Evolutionary conservation across 1,140 invertebrate species (phyloP), one percentile per base, ranked within the genome.

Genomic region (Antheraea mylitta): DNA sequence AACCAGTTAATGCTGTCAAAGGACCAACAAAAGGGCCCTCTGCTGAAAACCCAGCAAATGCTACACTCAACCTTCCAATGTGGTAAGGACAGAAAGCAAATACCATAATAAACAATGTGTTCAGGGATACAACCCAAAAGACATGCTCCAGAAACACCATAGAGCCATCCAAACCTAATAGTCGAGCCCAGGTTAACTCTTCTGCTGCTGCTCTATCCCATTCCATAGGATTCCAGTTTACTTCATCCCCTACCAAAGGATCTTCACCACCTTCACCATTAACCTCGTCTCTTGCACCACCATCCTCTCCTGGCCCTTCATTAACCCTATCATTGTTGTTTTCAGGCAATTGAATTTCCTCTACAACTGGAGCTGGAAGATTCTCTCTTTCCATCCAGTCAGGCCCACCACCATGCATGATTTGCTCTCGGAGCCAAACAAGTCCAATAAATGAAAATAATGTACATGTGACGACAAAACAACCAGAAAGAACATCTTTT

Each of bases 111-210:
- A 99, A 99, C 18, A 99, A 93, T 6, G 98, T 99, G 85, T 99
- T 99, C 7, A 99, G 92, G 0, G 98, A 99, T 8, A 99, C 97
- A 9, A 99, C 98, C 99, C 99, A 99, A 86, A 99, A 99, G 0
- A 99, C 98, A 93, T 99, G 98, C 92, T 99, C 99, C 30, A 99
- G 92, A 83, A 99, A 99, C 16, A 99, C 96, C 37, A 99, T 94
- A 0, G 98, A 99, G 0, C 99, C 99, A 93, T 99, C 99, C 2
- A 99, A 92, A 3, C 99, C 99, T 0, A 99, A 93, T 0, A 99
- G 93, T 77, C 98, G 94, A 86, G 99, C 98, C 99, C 99, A 99
- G 0, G 99, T 99, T 2, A 99, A 88, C 87, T 99, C 99, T 81
- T 99, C 99, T 36, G 97, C 98, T 22, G 98, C 98, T 22, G 98